Conservation (phyloP, 2,888 invertebrate species). For the Acronicta psi region DNA sequence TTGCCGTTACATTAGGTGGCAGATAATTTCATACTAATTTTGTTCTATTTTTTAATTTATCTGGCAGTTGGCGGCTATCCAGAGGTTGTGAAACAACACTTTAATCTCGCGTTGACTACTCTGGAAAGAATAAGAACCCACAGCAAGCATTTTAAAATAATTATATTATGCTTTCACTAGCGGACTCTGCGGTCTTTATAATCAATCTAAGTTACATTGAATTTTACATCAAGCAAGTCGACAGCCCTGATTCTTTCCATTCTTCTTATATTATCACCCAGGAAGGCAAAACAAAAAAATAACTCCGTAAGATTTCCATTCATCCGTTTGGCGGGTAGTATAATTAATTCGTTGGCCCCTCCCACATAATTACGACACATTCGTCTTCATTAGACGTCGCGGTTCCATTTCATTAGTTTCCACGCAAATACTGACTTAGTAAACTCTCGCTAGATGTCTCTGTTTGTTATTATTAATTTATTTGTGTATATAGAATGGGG, state of each 20-base stretch:
- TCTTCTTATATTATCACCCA: background rate
- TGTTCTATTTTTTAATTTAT: too few relatives aligned
- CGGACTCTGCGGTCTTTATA: too few relatives aligned
- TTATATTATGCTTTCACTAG: too few relatives aligned
- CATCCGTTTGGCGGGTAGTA: constrained; percentile 14
- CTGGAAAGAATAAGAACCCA: too few relatives aligned
- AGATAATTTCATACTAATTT: too few relatives aligned
- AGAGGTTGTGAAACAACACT: too few relatives aligned
- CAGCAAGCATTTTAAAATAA: too few relatives aligned
- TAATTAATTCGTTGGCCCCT: constrained; percentile 47
- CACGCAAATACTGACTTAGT: constrained; percentile 12
- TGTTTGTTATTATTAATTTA: background rate
- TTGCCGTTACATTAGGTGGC: too few relatives aligned
- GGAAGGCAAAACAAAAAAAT: background rate
- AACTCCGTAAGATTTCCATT: constrained; percentile 36
- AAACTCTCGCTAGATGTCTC: constrained; percentile 14
- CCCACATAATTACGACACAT: constrained; percentile 51
- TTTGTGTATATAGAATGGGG: background rate
- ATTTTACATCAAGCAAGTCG: too few relatives aligned
- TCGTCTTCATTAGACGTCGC: constrained; percentile 52
- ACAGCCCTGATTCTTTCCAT: background rate
- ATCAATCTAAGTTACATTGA: too few relatives aligned
- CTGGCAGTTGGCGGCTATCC: too few relatives aligned
- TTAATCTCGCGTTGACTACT: too few relatives aligned
- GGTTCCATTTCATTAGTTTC: constrained; percentile 49